These are phyloP conservation scores for Drosophila prostipennis DNA, from an alignment of 2,888 invertebrate species.

Conservation along the genomic window DNA sequence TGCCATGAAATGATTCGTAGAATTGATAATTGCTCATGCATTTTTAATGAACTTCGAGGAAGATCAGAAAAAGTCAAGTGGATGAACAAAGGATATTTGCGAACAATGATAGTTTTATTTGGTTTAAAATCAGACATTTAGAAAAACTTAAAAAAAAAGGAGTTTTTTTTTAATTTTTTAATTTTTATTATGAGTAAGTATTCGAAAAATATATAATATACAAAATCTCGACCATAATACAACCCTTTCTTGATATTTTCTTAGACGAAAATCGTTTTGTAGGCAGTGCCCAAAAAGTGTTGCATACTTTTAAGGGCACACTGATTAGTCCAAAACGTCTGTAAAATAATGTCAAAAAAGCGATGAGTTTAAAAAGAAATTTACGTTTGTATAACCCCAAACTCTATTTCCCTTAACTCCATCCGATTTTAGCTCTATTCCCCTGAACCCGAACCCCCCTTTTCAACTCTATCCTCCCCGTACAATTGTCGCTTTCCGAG, in stretches of 20 bases:
- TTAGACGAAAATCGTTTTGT: no score
- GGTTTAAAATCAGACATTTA: no score
- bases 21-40: conserved; percentile 45
- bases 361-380: not conserved
- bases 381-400: no score
- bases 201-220: no score
- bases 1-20: conserved; percentile 46
- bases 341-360: not conserved
- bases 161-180: no score
- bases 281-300: conserved; percentile 1
- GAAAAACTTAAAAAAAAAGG: no score
- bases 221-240: no score
- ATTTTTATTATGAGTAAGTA: no score
- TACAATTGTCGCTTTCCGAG: conserved; percentile 22
- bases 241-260: not conserved
- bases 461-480: conserved; percentile 15
- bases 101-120: not conserved
- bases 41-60: conserved; percentile 35
- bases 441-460: not conserved
- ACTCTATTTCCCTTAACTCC: not conserved
- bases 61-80: conserved; percentile 10
- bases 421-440: not conserved
- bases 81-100: not conserved
- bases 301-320: conserved; percentile 57
- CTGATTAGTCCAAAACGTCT: not conserved